Percentiles rank a stretch among this genome's conserved stretches.
phyloP scores from a whole-genome alignment of 1,140 invertebrate genomes.

The Xylocopa sonorina region DNA sequence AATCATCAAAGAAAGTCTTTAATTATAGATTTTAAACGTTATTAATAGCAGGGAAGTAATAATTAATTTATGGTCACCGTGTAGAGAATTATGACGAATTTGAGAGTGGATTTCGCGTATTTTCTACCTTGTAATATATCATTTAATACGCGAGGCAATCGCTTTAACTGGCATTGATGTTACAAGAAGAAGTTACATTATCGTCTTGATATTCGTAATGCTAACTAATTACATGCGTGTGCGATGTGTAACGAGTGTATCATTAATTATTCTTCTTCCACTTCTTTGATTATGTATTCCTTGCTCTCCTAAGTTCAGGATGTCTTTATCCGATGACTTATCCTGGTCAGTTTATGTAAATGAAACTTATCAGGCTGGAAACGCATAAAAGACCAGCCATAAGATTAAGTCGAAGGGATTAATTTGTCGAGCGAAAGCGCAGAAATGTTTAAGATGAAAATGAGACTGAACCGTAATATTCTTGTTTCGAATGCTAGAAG shows the following conservation, averaged over 20 bases:
- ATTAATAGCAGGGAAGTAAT: neutral
- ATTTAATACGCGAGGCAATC: neutral
- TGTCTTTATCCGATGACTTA: neutral
- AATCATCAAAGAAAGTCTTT: neutral
- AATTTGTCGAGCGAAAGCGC: neutral
- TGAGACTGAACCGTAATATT: neutral
- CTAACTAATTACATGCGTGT: slow-evolving; percentile 34
- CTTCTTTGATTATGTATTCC: too few relatives aligned
- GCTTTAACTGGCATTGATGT: neutral
- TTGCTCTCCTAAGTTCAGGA: too few relatives aligned
- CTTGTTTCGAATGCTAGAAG: neutral
- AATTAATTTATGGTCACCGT: neutral
- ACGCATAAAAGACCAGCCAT: neutral
- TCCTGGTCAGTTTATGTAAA: neutral
- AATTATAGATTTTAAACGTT: neutral
- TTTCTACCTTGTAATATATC: neutral
- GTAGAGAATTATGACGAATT: neutral
- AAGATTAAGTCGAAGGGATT: too few relatives aligned
- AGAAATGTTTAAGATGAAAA: slow-evolving; percentile 25
- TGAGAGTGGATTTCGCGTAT: neutral
- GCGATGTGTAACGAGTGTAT: neutral
- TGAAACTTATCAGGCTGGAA: neutral
- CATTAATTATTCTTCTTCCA: neutral
- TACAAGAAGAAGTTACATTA: neutral
- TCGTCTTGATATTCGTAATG: neutral